phyloP scores from a whole-genome alignment of 2,113 vertebrate species.

The Gymnobelideus leadbeateri region DNA sequence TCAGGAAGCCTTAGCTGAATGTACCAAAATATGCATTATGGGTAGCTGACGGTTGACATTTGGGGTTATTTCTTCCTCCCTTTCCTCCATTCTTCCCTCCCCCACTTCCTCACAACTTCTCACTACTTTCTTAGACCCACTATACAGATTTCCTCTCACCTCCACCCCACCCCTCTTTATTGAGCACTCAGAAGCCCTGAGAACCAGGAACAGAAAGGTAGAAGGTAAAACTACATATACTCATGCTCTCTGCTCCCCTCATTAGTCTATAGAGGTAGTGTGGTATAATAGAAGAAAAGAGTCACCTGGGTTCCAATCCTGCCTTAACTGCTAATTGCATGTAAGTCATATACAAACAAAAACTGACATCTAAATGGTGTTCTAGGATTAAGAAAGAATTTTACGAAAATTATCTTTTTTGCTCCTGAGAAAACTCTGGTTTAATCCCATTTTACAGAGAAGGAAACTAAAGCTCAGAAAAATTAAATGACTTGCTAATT shows the following conservation, averaged over 20 bases:
- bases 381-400: background rate
- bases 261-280: background rate
- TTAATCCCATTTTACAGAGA: background rate
- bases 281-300: background rate
- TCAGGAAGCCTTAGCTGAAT: conserved; percentile 31
- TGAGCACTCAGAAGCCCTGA: background rate
- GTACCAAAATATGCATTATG: conserved; percentile 45
- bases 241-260: background rate
- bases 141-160: conserved; percentile 58
- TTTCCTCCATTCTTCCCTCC: background rate
- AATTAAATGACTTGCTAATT: background rate
- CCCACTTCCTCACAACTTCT: conserved; percentile 52
- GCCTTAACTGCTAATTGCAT: background rate
- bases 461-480: background rate
- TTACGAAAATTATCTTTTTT: background rate
- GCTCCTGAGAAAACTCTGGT: background rate
- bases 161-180: conserved; percentile 47
- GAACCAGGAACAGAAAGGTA: background rate
- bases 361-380: background rate
- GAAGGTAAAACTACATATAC: background rate
- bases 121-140: conserved; percentile 66
- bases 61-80: conserved; percentile 29
- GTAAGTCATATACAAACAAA: background rate
- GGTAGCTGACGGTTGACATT: conserved; percentile 53
- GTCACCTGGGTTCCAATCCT: background rate